phyloP scores from a whole-genome alignment of 2,797 vertebrate species.

The Peromyscus melanophrys region DNA sequence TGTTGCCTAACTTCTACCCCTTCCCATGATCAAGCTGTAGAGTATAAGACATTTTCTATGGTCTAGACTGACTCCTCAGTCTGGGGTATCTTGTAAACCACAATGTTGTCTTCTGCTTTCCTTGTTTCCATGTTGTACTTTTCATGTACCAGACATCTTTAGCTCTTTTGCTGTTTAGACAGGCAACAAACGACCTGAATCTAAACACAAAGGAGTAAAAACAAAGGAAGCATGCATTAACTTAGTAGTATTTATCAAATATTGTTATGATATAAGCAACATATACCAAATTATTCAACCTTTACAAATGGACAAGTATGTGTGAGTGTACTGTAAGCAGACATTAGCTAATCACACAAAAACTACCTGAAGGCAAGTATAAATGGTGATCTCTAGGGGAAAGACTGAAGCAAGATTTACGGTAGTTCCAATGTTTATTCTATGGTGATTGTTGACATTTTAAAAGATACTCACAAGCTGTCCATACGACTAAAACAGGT shows the following conservation, averaged over 20 bases:
- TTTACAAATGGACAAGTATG: background rate
- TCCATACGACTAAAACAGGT: background rate
- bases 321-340: background rate
- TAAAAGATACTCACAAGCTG: background rate
- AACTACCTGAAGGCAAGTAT: background rate
- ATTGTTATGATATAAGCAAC: background rate
- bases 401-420: background rate
- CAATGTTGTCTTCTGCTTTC: background rate
- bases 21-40: background rate
- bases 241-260: background rate
- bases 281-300: background rate
- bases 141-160: background rate
- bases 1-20: background rate
- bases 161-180: background rate
- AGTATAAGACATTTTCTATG: background rate
- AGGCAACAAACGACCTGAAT: background rate
- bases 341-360: background rate
- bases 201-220: slow-evolving; percentile 1
- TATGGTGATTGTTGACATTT: background rate
- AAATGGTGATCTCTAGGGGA: background rate
- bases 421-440: background rate
- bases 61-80: background rate
- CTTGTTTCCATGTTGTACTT: background rate
- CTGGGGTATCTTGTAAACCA: background rate
- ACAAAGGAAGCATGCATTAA: background rate